phyloP scores from a whole-genome alignment of 2,797 vertebrate genomes.

The Monodelphis domestica region DNA sequence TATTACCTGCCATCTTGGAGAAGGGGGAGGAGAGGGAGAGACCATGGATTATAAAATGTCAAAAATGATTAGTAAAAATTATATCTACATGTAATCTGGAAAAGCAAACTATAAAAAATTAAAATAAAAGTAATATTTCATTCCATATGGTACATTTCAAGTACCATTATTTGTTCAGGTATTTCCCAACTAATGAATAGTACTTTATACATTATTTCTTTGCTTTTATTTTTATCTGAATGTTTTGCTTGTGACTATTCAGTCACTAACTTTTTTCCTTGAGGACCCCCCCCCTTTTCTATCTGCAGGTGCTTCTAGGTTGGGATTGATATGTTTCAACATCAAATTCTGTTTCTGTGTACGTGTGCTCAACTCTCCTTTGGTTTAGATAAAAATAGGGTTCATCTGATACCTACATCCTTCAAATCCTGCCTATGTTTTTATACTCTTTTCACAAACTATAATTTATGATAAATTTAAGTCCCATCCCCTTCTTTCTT shows the following conservation, averaged over 20 bases:
- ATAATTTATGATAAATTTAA: neutral
- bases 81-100: too few relatives aligned
- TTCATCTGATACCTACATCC: neutral
- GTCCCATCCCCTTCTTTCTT: neutral
- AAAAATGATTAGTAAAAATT: too few relatives aligned
- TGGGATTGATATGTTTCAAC: neutral
- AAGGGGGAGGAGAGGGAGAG: too few relatives aligned
- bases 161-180: neutral
- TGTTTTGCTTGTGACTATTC: neutral
- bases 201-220: neutral
- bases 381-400: neutral
- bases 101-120: too few relatives aligned
- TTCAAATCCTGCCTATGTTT: neutral
- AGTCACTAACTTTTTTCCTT: neutral
- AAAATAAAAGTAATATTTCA: neutral
- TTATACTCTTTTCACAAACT: too few relatives aligned
- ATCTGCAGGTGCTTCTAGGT: neutral
- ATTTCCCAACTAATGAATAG: neutral
- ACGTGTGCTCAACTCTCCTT: neutral
- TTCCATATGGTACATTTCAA: neutral
- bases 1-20: too few relatives aligned
- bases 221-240: neutral
- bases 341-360: neutral
- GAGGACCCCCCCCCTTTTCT: neutral
- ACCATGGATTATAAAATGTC: too few relatives aligned